phyloP scores from a whole-genome alignment of 2,113 vertebrate species.

The Megalops atlanticus region DNA sequence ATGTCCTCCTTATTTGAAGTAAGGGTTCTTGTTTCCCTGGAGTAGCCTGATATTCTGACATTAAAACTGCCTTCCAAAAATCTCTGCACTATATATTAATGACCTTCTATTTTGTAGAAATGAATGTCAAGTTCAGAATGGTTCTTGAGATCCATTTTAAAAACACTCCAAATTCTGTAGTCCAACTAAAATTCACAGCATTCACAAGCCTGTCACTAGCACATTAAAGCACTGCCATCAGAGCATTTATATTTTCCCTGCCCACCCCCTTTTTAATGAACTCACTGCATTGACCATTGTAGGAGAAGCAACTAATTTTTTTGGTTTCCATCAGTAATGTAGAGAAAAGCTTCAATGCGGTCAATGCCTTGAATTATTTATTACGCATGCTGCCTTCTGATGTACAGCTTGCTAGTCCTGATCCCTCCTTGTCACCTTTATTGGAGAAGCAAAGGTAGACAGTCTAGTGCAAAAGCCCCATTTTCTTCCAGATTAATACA shows the following conservation, averaged over 20 bases:
- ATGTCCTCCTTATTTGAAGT: slow-evolving; percentile 55
- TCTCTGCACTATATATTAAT: slow-evolving; percentile 39
- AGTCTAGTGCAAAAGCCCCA: not conserved
- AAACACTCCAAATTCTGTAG: slow-evolving; percentile 40
- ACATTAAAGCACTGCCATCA: slow-evolving; percentile 40
- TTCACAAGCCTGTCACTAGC: not conserved
- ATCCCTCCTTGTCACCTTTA: slow-evolving; percentile 64
- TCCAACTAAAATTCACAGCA: slow-evolving; percentile 28
- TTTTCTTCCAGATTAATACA: not conserved
- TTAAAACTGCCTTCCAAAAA: slow-evolving; percentile 39
- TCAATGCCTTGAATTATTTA: slow-evolving; percentile 59
- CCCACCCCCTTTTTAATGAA: slow-evolving; percentile 65
- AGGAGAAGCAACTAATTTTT: slow-evolving; percentile 52
- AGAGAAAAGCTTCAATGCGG: slow-evolving; percentile 48
- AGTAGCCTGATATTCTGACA: slow-evolving; percentile 28
- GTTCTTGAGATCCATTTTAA: slow-evolving; percentile 39
- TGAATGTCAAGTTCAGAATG: slow-evolving; percentile 38
- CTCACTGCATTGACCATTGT: slow-evolving; percentile 43
- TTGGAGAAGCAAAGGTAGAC: not conserved
- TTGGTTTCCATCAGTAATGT: slow-evolving; percentile 67
- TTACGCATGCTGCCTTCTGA: slow-evolving; percentile 65
- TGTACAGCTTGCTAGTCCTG: slow-evolving; percentile 68
- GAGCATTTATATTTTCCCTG: slow-evolving; percentile 67
- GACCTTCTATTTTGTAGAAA: slow-evolving; percentile 47
- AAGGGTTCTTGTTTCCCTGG: slow-evolving; percentile 47